Conservation (phyloP, 2,113 vertebrate genomes). For the Amphiprion percula region DNA sequence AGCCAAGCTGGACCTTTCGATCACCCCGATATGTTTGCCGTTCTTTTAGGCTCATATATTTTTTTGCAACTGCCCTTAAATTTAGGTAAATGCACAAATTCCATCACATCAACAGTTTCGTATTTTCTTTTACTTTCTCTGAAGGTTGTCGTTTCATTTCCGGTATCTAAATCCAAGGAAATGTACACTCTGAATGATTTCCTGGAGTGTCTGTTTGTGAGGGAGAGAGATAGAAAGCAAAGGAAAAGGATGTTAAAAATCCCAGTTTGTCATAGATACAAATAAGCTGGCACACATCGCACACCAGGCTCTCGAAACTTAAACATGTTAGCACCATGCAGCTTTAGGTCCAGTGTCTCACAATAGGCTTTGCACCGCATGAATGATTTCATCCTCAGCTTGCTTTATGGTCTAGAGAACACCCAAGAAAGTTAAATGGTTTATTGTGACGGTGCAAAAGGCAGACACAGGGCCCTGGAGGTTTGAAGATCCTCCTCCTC, state of each 20-base stretch:
- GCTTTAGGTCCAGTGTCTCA: slow-evolving; percentile 16
- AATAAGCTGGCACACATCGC: not conserved
- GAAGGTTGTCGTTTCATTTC: not conserved
- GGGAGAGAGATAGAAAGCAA: not conserved
- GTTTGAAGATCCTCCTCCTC: slow-evolving; percentile 8
- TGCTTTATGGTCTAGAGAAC: slow-evolving; percentile 5
- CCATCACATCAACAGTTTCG: not conserved
- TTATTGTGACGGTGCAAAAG: slow-evolving; percentile 13
- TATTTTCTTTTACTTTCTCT: not conserved
- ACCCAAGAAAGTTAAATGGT: slow-evolving; percentile 25
- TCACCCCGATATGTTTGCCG: not conserved
- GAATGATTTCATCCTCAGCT: slow-evolving; percentile 16
- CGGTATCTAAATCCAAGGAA: not conserved
- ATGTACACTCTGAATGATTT: not conserved
- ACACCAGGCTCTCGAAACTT: not conserved
- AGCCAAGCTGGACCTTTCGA: slow-evolving; percentile 48
- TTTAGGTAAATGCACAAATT: not conserved
- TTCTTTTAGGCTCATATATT: not conserved
- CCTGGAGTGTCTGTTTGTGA: not conserved
- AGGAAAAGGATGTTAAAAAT: slow-evolving; percentile 13
- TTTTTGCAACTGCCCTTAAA: not conserved
- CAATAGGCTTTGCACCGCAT: not conserved
- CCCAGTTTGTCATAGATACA: slow-evolving; percentile 25
- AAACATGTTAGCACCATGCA: not conserved
- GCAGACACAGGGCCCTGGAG: slow-evolving; percentile 1